Evolutionary conservation across 2,797 vertebrate genomes (phyloP).

Genomic region (Halcyon smyrnensis): DNA sequence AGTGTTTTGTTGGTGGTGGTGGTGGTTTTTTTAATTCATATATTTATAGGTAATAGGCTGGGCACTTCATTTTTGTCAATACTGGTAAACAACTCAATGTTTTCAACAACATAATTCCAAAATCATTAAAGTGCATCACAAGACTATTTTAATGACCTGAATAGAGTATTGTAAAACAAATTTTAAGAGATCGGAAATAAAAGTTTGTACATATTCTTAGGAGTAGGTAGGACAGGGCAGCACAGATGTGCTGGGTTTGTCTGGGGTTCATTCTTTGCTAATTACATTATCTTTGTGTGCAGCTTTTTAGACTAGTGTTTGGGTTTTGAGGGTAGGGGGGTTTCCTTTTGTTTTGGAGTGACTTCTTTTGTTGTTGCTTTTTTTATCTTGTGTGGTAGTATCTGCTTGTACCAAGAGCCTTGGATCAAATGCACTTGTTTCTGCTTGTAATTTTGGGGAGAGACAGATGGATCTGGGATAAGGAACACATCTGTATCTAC

Average conservation of each 20-base stretch:
- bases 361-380: background rate
- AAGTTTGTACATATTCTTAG: background rate
- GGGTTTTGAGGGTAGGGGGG: background rate
- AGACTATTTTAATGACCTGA: background rate
- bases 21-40: background rate
- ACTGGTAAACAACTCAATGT: background rate
- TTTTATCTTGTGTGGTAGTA: accelerated
- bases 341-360: background rate
- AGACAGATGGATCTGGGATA: background rate
- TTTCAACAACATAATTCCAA: background rate
- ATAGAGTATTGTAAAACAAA: background rate
- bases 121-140: background rate
- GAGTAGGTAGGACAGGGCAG: background rate
- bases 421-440: background rate
- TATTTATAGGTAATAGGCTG: background rate
- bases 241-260: background rate
- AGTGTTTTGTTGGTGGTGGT: too few species aligned
- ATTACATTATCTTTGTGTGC: background rate
- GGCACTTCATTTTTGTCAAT: background rate
- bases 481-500: background rate
- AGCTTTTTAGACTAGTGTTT: background rate
- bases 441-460: background rate
- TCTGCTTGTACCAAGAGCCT: background rate
- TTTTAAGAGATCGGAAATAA: background rate
- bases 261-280: background rate